phyloP scores from a whole-genome alignment of 2,113 vertebrate species.

The Cromileptes altivelis region DNA sequence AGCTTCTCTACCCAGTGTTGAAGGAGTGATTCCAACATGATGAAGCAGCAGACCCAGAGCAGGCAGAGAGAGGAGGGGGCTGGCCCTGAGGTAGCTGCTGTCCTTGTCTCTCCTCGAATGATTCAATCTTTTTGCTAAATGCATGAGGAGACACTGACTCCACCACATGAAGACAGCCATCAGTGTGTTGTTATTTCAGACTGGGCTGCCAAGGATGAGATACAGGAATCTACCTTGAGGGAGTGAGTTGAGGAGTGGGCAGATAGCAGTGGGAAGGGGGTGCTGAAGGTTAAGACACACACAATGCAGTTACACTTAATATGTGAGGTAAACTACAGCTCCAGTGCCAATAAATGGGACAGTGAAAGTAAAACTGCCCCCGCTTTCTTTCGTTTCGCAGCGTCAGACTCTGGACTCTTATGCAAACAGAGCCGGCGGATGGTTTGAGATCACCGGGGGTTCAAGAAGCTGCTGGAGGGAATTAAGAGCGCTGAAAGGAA shows the following conservation, averaged over 20 bases:
- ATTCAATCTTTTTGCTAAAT: constrained; percentile 47
- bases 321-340: constrained; percentile 23
- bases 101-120: constrained; percentile 39
- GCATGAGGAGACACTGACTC: constrained; percentile 28
- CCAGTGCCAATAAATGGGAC: constrained; percentile 24
- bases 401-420: constrained; percentile 39
- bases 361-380: constrained; percentile 38
- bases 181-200: constrained; percentile 21
- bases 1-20: neutral
- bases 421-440: constrained; percentile 24
- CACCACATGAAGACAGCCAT: constrained; percentile 7
- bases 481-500: constrained; percentile 22
- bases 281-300: constrained; percentile 50
- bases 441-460: constrained; percentile 18
- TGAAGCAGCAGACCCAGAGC: constrained; percentile 27
- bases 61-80: neutral
- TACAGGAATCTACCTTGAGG: constrained; percentile 62
- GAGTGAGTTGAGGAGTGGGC: constrained; percentile 64
- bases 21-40: constrained; percentile 18
- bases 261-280: constrained; percentile 50
- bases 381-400: constrained; percentile 55
- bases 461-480: constrained; percentile 23
- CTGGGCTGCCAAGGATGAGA: constrained; percentile 51
- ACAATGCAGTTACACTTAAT: constrained; percentile 16
- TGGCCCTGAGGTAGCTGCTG: constrained; percentile 27